Evolutionary conservation across 2,113 vertebrate genomes (phyloP).

Genomic region (Sprattus sprattus): DNA sequence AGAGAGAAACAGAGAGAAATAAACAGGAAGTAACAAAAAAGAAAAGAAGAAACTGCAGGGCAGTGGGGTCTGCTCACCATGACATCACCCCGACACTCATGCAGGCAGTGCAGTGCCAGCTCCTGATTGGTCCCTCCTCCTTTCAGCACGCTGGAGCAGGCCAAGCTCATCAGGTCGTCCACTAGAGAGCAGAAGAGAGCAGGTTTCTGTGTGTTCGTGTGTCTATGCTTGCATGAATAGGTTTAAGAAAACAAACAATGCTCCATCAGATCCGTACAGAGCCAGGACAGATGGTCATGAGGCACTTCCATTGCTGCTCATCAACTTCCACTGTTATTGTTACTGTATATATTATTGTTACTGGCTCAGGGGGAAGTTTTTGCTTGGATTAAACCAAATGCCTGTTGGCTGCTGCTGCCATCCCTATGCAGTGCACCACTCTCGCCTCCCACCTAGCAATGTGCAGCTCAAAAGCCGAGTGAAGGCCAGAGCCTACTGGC

Average conservation of each 20-base stretch:
- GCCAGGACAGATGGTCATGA: not conserved
- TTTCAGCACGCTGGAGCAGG: conserved; percentile 88
- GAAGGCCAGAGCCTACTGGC: not conserved
- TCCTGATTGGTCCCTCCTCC: conserved; percentile 97
- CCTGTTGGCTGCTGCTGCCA: not conserved
- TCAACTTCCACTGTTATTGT: not conserved
- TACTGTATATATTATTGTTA: not conserved
- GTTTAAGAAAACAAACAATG: not conserved
- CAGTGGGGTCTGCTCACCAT: conserved; percentile 76
- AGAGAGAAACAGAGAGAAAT: not conserved
- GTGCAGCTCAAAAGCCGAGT: not conserved
- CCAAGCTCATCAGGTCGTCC: conserved; percentile 83
- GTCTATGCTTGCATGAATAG: not conserved
- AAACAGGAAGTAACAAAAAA: not conserved
- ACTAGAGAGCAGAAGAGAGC: conserved; percentile 66
- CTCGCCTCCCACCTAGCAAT: not conserved
- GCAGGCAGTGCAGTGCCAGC: conserved; percentile 88
- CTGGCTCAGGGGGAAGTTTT: not conserved
- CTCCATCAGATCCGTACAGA: not conserved
- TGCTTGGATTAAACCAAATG: conserved; percentile 5
- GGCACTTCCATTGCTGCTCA: not conserved
- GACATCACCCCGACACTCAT: conserved; percentile 84
- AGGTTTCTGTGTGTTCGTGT: not conserved
- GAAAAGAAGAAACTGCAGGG: too few relatives aligned
- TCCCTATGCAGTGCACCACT: not conserved